Conservation (phyloP, 2,113 vertebrate genomes). For the Chaenocephalus aceratus region DNA sequence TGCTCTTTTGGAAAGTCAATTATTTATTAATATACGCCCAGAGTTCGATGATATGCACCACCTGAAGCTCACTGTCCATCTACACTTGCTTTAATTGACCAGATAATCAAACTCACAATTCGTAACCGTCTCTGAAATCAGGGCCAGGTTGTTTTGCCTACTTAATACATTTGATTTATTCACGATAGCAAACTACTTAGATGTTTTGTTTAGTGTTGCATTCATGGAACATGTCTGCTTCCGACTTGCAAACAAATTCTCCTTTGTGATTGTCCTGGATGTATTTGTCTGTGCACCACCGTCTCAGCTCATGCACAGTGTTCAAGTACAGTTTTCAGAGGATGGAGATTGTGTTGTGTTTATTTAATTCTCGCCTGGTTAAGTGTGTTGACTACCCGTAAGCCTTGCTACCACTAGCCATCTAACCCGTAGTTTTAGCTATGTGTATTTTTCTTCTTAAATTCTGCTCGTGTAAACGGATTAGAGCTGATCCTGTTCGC, state of each 20-base stretch:
- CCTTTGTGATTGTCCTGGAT: neutral
- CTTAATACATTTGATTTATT: too few species aligned
- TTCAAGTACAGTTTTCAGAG: neutral
- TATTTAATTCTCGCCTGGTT: neutral
- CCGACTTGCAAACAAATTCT: neutral
- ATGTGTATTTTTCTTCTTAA: neutral
- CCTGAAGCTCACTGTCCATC: neutral
- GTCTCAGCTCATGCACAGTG: neutral
- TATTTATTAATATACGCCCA: neutral
- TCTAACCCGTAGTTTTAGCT: too few species aligned
- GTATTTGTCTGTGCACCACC: neutral
- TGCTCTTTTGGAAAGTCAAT: too few species aligned
- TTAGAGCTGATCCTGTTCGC: neutral
- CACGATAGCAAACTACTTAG: too few species aligned
- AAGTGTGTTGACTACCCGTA: too few species aligned
- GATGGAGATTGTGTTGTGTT: neutral
- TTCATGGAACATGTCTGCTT: too few species aligned
- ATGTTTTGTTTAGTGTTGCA: neutral
- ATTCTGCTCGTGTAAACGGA: neutral
- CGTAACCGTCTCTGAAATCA: neutral
- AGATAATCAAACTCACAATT: neutral
- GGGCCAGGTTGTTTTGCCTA: neutral
- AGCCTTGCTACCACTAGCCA: too few species aligned
- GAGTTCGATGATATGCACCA: neutral
- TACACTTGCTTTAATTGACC: neutral